Conservation (phyloP, 2,113 vertebrate species). For the Phyllopteryx taeniolatus region DNA sequence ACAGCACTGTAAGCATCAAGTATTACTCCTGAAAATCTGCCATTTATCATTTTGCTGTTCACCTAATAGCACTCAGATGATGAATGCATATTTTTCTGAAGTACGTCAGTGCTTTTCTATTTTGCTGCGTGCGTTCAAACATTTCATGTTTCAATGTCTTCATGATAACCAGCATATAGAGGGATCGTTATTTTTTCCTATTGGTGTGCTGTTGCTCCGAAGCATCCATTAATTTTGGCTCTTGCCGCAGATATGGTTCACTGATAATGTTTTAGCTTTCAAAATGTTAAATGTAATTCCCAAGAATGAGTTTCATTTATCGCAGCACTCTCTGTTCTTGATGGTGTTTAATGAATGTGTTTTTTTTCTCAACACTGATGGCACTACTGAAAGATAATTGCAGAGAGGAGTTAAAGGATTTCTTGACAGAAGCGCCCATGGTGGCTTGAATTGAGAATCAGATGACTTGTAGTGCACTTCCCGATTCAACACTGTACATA, state of each 20-base stretch:
- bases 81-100: conserved; percentile 14
- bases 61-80: conserved; percentile 7
- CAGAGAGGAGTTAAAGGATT: conserved; percentile 22
- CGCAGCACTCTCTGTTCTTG: conserved; percentile 42
- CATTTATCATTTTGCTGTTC: conserved; percentile 25
- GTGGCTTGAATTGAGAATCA: conserved; percentile 22
- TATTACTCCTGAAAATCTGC: conserved; percentile 28
- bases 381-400: conserved; percentile 42
- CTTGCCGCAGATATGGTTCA: conserved; percentile 15
- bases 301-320: conserved; percentile 40
- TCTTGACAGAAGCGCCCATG: conserved; percentile 23
- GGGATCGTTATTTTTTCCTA: conserved; percentile 11
- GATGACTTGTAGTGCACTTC: conserved; percentile 49
- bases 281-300: conserved; percentile 32
- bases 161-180: conserved; percentile 12
- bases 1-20: conserved; percentile 53
- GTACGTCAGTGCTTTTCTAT: conserved; percentile 17
- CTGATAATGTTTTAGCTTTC: conserved; percentile 38
- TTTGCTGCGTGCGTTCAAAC: conserved; percentile 26
- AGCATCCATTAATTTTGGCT: conserved; percentile 13
- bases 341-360: conserved; percentile 63
- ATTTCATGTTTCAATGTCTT: conserved; percentile 23
- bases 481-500: conserved; percentile 57
- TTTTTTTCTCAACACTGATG: conserved; percentile 56
- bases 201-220: conserved; percentile 20